Base-by-base conservation (phyloP, 2,797 vertebrate species). In the Manis crassicaudata region DNA sequence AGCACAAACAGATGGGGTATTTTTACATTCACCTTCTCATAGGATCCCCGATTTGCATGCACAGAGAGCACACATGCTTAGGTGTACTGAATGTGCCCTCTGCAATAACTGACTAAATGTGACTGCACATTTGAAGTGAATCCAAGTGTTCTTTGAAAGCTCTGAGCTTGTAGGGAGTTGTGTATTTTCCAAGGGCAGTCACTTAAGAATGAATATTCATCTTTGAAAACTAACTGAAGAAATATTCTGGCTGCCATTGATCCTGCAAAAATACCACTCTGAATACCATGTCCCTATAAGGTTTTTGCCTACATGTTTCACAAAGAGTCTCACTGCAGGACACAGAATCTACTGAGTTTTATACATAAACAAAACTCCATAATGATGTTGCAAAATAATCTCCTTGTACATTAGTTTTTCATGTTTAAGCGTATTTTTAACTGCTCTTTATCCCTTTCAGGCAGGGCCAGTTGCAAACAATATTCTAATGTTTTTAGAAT, bases 161-260 rank as follows among this genome's bases (percentile, higher is more conserved):
- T 25, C 67, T 46, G 29, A 54, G 81, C 20, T 90, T 52, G 12
- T 14, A 63, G 88, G 83, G 63, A 94, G 54, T 50, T 95, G 68
- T 60, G 50, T 46, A 4, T 88, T 93, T 94, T 94, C 90, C 86
- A 60, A 73, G 90, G 76, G 43, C 73, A 87, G 25, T 58, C 37
- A 25, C 83, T 67, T 87, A 65, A 75, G 79, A 95, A 87, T 89
- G 92, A 96, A 90, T 89, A 90, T 87, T 93, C 70, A 87, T 88
- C 88, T 90, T 56, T 54, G 77, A 94, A 88, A 84, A 46, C 83
- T 50, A 56, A 81, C 88, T 54, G 72, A 79, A 46, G 40, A 92
- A 86, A 29, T 68, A 60, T 25, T 88, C 72, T 52, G 68, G 68
- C 86, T 84, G 80, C 37, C 40, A 27, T 68, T 29, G 29, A 52